Conservation (phyloP, 2,113 vertebrate species). For the Corythoichthys haematopterus region DNA sequence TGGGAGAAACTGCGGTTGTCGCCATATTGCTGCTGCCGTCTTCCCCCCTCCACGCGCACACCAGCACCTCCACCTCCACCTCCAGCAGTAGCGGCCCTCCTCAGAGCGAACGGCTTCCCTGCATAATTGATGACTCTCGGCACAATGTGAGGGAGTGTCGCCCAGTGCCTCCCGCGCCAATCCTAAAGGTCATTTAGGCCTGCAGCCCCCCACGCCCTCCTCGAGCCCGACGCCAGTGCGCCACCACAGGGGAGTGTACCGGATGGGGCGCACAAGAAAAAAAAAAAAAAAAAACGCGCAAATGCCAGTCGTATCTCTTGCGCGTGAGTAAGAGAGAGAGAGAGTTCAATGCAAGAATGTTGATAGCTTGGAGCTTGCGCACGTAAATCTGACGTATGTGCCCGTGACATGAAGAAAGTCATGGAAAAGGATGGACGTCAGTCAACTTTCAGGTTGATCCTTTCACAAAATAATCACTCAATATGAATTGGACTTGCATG, state of each 20-base stretch:
- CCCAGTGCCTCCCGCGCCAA: conserved; percentile 48
- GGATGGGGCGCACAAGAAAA: conserved; percentile 2
- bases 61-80: neutral
- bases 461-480: too few species aligned
- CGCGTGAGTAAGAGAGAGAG: neutral
- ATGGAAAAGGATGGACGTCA: too few species aligned
- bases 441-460: too few species aligned
- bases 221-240: neutral
- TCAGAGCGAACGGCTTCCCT: conserved; percentile 70
- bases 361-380: neutral
- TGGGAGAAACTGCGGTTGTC: conserved; percentile 83
- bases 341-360: neutral
- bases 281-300: conserved; percentile 2
- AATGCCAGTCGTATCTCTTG: neutral
- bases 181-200: conserved; percentile 60
- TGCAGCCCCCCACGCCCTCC: conserved; percentile 14
- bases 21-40: conserved; percentile 83
- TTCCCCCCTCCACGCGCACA: conserved; percentile 19
- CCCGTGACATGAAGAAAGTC: too few species aligned
- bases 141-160: conserved; percentile 73
- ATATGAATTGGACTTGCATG: too few species aligned
- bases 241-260: neutral
- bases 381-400: too few species aligned
- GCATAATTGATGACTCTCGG: conserved; percentile 80
- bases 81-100: conserved; percentile 15